phyloP scores from a whole-genome alignment of 2,797 vertebrate species.

The Masticophis lateralis region DNA sequence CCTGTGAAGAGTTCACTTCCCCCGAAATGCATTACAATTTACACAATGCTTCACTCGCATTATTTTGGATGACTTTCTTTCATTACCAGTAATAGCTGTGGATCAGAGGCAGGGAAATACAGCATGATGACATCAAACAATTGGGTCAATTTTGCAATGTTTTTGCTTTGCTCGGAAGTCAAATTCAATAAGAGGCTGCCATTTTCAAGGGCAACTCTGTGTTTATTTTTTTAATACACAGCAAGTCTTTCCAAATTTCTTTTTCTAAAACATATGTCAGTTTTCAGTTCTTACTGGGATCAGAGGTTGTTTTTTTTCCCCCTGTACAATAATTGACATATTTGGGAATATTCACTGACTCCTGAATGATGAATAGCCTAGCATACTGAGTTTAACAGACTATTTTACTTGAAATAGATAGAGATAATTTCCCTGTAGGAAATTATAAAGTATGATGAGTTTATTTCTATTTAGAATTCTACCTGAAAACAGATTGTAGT shows the following conservation, averaged over 20 bases:
- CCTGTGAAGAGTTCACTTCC: background rate
- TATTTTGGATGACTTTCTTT: background rate
- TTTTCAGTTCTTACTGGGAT: background rate
- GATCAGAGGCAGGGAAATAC: background rate
- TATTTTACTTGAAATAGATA: background rate
- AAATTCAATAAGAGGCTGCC: background rate
- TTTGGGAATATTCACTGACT: background rate
- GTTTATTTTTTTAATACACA: background rate
- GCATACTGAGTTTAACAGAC: background rate
- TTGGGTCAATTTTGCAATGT: background rate
- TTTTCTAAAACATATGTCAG: background rate
- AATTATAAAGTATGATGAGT: background rate
- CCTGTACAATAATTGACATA: background rate
- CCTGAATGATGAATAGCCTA: background rate
- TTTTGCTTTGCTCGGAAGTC: background rate
- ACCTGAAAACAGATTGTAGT: background rate
- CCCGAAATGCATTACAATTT: background rate
- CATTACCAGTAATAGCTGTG: background rate
- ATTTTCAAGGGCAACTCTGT: background rate
- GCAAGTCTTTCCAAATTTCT: background rate
- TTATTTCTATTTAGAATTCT: background rate
- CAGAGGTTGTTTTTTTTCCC: background rate
- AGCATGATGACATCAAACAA: background rate
- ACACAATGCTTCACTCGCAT: too few species aligned
- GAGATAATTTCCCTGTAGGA: background rate